phyloP scores from a whole-genome alignment of 2,797 vertebrate species.

The Danio tinwini region DNA sequence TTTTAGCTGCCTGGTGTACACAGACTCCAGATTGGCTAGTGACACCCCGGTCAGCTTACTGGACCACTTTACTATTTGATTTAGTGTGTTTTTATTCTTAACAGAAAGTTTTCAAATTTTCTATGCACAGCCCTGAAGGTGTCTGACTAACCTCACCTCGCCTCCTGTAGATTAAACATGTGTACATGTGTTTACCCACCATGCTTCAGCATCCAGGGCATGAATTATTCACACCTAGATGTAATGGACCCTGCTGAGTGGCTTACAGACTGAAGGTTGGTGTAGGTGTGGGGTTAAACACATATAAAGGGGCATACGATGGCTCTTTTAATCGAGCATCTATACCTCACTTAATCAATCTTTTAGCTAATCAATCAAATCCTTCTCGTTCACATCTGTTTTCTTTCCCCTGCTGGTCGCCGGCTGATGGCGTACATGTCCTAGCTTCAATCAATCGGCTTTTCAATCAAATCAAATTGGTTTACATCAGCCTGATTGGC shows the following conservation, averaged over 20 bases:
- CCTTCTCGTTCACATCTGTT: slow-evolving; percentile 8
- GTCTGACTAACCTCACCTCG: not conserved
- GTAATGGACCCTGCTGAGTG: slow-evolving; percentile 50
- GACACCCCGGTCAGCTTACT: too few relatives aligned
- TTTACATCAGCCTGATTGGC: slow-evolving; percentile 52
- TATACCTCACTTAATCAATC: slow-evolving; percentile 59
- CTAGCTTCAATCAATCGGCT: slow-evolving; percentile 46
- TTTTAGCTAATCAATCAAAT: slow-evolving; percentile 55
- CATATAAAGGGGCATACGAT: slow-evolving; percentile 14
- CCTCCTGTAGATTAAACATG: slow-evolving; percentile 42
- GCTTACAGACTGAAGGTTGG: slow-evolving; percentile 38
- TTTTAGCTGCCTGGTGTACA: too few relatives aligned
- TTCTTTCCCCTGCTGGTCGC: slow-evolving; percentile 16
- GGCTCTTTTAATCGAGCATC: slow-evolving; percentile 43
- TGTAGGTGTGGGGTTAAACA: slow-evolving; percentile 21
- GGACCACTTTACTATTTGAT: too few relatives aligned
- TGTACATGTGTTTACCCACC: slow-evolving; percentile 57
- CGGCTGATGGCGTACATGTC: slow-evolving; percentile 34
- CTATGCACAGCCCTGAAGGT: not conserved
- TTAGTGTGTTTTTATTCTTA: not conserved
- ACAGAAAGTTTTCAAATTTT: not conserved
- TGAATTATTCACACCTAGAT: slow-evolving; percentile 61
- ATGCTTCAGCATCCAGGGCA: slow-evolving; percentile 40
- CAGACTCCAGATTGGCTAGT: too few relatives aligned
- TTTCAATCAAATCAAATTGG: slow-evolving; percentile 47